Percentiles rank a stretch among this genome's conserved stretches.
phyloP scores from a whole-genome alignment of 2,797 vertebrate genomes.

The Danio albolineatus region DNA sequence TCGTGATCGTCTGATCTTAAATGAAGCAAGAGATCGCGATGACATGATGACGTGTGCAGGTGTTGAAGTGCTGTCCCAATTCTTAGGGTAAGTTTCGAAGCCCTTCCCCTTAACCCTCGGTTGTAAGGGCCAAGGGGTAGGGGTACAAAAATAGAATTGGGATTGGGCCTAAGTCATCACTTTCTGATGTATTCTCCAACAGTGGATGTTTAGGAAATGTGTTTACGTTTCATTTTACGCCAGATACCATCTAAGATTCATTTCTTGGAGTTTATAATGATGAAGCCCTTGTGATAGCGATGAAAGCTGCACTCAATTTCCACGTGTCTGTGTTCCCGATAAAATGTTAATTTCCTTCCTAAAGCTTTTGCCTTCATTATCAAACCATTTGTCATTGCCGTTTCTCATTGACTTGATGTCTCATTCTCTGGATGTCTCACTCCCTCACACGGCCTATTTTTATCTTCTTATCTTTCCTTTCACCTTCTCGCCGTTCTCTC shows the following conservation, averaged over 20 bases:
- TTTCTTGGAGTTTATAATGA: slow-evolving; percentile 6
- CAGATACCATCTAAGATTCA: slow-evolving; percentile 3
- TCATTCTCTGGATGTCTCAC: slow-evolving; percentile 41
- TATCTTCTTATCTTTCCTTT: slow-evolving; percentile 14
- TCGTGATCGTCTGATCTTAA: no score
- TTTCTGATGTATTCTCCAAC: neutral
- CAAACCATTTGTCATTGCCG: slow-evolving; percentile 54
- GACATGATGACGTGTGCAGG: no score
- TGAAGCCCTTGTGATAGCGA: slow-evolving; percentile 20
- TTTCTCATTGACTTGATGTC: slow-evolving; percentile 43
- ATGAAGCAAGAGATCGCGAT: no score
- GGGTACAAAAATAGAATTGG: no score
- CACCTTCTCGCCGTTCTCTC: neutral
- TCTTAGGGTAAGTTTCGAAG: no score
- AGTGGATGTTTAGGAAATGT: neutral
- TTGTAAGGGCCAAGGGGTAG: no score
- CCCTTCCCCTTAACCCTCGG: no score
- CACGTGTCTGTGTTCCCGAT: slow-evolving; percentile 13
- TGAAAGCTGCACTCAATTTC: slow-evolving; percentile 32
- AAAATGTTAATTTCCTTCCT: slow-evolving; percentile 30
- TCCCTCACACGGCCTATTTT: slow-evolving; percentile 35
- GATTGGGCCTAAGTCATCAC: no score
- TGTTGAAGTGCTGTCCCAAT: no score
- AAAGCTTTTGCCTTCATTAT: slow-evolving; percentile 31
- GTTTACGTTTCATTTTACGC: slow-evolving; percentile 2